Evolutionary conservation across 1,140 invertebrate species (phyloP).

Genomic region (Bombus polaris): DNA sequence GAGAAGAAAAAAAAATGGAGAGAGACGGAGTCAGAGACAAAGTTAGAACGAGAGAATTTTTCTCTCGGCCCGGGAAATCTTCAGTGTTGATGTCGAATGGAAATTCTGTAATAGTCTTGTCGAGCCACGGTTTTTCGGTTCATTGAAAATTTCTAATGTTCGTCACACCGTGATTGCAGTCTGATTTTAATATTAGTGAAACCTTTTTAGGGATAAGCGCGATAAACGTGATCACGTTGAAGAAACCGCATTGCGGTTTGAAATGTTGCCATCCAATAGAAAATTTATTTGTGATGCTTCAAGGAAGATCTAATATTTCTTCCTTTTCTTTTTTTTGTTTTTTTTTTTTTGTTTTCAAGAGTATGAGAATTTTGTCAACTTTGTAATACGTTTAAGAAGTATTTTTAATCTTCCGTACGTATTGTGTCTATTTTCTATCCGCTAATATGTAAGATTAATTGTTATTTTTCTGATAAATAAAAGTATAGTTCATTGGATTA

Average conservation of each 20-base stretch:
- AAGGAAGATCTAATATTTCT: not conserved
- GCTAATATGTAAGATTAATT: not conserved
- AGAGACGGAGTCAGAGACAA: not conserved
- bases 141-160: constrained; percentile 6
- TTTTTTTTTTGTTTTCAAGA: not conserved
- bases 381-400: too few relatives aligned
- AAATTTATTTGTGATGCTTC: not conserved
- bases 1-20: not conserved
- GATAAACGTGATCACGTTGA: not conserved
- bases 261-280: not conserved
- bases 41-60: constrained; percentile 1
- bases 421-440: too few relatives aligned
- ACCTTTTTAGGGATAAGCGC: not conserved
- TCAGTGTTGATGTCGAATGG: constrained; percentile 20
- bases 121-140: constrained; percentile 4
- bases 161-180: too few relatives aligned
- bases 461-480: not conserved
- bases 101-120: constrained; percentile 22
- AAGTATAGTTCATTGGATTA: not conserved
- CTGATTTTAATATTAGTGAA: not conserved
- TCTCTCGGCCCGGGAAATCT: constrained; percentile 8
- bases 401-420: too few relatives aligned
- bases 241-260: not conserved
- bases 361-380: too few relatives aligned
- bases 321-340: not conserved